A percentile compares a stretch with the other conserved stretches of the same genome.
Conservation (phyloP, 2,113 vertebrate genomes). For the Gallinago undulata region DNA sequence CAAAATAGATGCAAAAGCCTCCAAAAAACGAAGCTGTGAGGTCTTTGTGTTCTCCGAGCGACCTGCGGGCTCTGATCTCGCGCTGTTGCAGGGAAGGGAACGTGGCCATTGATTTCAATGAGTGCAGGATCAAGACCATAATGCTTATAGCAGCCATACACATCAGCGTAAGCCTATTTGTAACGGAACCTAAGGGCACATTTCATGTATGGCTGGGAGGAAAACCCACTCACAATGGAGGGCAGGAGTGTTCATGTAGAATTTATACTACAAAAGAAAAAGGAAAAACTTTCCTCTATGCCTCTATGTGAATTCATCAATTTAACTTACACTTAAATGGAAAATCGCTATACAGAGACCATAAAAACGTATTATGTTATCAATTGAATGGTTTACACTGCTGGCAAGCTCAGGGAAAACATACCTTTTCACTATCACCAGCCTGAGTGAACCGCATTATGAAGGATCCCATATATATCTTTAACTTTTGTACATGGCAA, state of each 20-base stretch:
- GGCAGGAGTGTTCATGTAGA: slow-evolving; percentile 62
- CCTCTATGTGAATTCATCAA: slow-evolving; percentile 73
- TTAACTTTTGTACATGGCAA: slow-evolving; percentile 67
- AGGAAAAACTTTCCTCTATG: slow-evolving; percentile 62
- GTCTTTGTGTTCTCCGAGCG: background rate
- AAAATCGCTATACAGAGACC: slow-evolving; percentile 76
- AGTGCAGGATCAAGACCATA: slow-evolving; percentile 50
- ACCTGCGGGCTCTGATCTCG: background rate
- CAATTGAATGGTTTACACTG: slow-evolving; percentile 74
- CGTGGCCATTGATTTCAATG: slow-evolving; percentile 51
- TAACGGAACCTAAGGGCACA: slow-evolving; percentile 64
- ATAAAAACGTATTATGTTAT: slow-evolving; percentile 74
- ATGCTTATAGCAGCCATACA: slow-evolving; percentile 50
- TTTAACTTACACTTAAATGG: slow-evolving; percentile 76
- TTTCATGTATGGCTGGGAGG: slow-evolving; percentile 51
- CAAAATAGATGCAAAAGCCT: background rate
- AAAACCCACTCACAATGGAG: slow-evolving; percentile 65
- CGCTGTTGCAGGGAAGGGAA: background rate
- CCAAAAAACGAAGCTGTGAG: background rate
- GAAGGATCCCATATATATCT: slow-evolving; percentile 70
- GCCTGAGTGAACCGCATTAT: slow-evolving; percentile 70
- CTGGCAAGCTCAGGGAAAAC: slow-evolving; percentile 69
- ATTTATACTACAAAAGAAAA: slow-evolving; percentile 70
- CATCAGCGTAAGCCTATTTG: slow-evolving; percentile 59
- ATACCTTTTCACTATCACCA: slow-evolving; percentile 64